phyloP scores from a whole-genome alignment of 2,888 invertebrate genomes.

The Cataglyphis altisquamis region DNA sequence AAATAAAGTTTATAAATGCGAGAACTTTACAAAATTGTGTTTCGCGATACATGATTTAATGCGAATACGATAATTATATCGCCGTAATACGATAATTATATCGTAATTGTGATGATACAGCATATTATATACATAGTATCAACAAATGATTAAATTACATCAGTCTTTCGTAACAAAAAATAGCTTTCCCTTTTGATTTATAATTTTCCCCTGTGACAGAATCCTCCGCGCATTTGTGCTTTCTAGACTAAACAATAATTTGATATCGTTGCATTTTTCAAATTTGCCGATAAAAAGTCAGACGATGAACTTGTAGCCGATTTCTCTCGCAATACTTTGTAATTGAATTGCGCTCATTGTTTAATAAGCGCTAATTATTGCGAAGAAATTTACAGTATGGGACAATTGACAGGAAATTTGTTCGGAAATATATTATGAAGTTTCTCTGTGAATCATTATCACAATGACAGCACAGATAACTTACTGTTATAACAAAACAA shows the following conservation, averaged over 20 bases:
- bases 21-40: neutral
- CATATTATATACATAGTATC: neutral
- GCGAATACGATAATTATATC: slow-evolving; percentile 12
- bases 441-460: neutral
- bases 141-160: slow-evolving; percentile 24
- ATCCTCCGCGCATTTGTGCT: neutral
- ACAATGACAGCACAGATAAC: neutral
- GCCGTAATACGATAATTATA: neutral
- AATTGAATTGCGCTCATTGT: slow-evolving; percentile 11
- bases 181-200: neutral
- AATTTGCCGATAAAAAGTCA: slow-evolving; percentile 25
- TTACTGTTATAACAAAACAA: neutral
- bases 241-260: slow-evolving; percentile 49
- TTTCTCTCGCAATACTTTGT: neutral
- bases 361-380: neutral
- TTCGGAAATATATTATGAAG: neutral
- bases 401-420: neutral
- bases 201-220: neutral
- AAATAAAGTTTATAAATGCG: neutral
- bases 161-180: neutral
- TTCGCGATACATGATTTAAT: neutral
- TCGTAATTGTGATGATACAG: neutral
- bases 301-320: neutral
- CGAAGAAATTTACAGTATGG: neutral
- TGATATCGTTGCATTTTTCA: slow-evolving; percentile 29